Conservation (phyloP, 2,888 invertebrate genomes). For the Elegia similella region DNA sequence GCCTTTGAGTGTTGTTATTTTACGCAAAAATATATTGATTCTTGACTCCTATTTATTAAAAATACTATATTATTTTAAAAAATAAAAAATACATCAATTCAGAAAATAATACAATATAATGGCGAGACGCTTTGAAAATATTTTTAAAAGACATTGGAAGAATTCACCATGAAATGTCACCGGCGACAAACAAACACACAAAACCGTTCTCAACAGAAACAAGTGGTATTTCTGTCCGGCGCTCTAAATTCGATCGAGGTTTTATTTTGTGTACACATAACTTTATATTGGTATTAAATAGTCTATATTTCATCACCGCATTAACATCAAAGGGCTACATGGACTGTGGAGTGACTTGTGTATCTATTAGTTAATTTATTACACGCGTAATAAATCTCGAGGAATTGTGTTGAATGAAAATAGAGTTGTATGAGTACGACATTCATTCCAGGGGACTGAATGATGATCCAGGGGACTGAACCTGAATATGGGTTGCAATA, state of each 20-base stretch:
- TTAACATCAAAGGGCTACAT: slow-evolving; percentile 10
- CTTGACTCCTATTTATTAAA: too few relatives aligned
- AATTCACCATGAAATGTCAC: slow-evolving; percentile 1
- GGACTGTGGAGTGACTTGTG: slow-evolving; percentile 5
- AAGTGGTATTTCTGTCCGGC: slow-evolving; percentile 9
- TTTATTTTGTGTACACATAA: slow-evolving; percentile 5
- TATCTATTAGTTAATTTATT: slow-evolving; percentile 12
- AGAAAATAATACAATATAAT: slow-evolving; percentile 4
- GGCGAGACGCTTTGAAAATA: neutral
- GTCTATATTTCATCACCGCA: slow-evolving; percentile 7
- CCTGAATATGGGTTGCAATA: neutral
- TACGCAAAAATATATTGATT: too few relatives aligned
- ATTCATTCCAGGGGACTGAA: neutral
- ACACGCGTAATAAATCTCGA: slow-evolving; percentile 3
- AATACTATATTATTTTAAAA: neutral
- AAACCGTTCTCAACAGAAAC: neutral
- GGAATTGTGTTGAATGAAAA: slow-evolving; percentile 4
- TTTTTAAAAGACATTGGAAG: neutral
- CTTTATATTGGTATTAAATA: slow-evolving; percentile 8
- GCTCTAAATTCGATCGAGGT: slow-evolving; percentile 1
- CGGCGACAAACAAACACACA: neutral
- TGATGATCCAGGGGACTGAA: neutral
- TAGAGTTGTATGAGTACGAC: neutral
- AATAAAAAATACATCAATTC: slow-evolving; percentile 20
- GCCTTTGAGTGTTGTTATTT: too few relatives aligned